Evolutionary conservation across 30 jellyfish, hydroid and myxozoan genomes (phyloP), one percentile per base, ranked within the genome.

Genomic region (Mastigias papua): DNA sequence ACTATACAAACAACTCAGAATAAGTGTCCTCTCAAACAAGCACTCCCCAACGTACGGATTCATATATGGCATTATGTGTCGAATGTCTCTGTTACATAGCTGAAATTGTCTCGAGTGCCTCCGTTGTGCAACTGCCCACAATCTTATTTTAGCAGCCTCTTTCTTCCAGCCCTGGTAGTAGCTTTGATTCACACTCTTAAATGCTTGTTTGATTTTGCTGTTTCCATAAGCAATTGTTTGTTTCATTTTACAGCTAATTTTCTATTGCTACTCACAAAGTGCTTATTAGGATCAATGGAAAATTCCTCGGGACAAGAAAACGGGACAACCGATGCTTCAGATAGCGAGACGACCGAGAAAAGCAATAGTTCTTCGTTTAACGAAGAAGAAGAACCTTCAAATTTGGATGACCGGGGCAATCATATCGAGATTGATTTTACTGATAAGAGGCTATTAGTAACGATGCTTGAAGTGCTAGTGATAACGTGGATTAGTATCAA

Each of bases 401-500:
- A 16, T 17, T 16, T 35, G 21, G 22, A 62, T 29, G 81, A 62
- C n/a, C 49, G 32, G 8, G 90, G 4, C 27, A 48, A 35, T 28
- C 60, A 80, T 1, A 72, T 48, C 16, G 90, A 80, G 62, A 80
- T 80, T 17, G 61, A 80, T 62, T 62, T 80, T 22, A 60, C 49
- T 25, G 78, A 80, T 7, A 48, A 28, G 15, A 80, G 42, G 69
- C 35, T 80, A 29, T 32, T 65, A 48, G 72, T 78, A 37, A 34
- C 80, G 1, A 61, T 62, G 90, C 78, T 80, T 34, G 90, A 79
- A 30, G 81, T 79, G 30, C 90, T 79, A 34, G 46, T 48, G 23
- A 79, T 79, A 13, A 34, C 81, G 21, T 79, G 90, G 90, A 66
- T 79, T 8, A 63, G 90, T 71, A 79, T 79, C 57, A 79, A 79